A percentile compares a stretch with the other conserved stretches of the same genome.
Evolutionary conservation across 2,888 invertebrate species (phyloP).

Genomic region (Hoplodrina ambigua): DNA sequence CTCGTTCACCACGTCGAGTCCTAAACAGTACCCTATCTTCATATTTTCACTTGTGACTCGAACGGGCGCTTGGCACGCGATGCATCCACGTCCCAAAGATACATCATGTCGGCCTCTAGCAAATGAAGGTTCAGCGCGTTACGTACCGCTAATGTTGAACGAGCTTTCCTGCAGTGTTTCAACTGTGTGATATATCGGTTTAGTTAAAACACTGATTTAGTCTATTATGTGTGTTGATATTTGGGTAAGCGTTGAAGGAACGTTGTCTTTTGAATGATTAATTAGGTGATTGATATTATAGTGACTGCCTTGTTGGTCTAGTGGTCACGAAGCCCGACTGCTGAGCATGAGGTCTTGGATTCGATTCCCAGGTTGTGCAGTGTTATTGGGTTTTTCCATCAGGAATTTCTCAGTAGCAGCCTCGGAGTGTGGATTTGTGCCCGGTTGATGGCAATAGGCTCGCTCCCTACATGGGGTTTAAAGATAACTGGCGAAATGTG

Average conservation of each 20-base stretch:
- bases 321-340: too few relatives aligned
- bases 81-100: constrained; percentile 12
- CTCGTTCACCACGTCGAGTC: not conserved
- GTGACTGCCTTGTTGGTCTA: too few relatives aligned
- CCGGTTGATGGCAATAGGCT: too few relatives aligned
- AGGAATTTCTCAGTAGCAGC: too few relatives aligned
- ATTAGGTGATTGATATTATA: not conserved
- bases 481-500: too few relatives aligned
- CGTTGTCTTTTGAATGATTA: not conserved
- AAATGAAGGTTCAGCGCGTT: constrained; percentile 16
- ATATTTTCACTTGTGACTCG: not conserved
- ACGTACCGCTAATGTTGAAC: constrained; percentile 22
- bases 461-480: too few relatives aligned
- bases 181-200: constrained; percentile 17
- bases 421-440: too few relatives aligned
- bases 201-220: not conserved
- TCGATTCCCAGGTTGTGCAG: too few relatives aligned
- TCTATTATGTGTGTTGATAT: constrained; percentile 6
- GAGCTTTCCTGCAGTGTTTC: constrained; percentile 3
- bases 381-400: too few relatives aligned
- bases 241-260: too few relatives aligned
- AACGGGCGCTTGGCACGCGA: constrained; percentile 27
- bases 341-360: too few relatives aligned
- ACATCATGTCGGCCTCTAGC: constrained; percentile 25
- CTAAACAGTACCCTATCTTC: not conserved